Conservation (phyloP, 2,888 invertebrate genomes). For the Erebia ligea region DNA sequence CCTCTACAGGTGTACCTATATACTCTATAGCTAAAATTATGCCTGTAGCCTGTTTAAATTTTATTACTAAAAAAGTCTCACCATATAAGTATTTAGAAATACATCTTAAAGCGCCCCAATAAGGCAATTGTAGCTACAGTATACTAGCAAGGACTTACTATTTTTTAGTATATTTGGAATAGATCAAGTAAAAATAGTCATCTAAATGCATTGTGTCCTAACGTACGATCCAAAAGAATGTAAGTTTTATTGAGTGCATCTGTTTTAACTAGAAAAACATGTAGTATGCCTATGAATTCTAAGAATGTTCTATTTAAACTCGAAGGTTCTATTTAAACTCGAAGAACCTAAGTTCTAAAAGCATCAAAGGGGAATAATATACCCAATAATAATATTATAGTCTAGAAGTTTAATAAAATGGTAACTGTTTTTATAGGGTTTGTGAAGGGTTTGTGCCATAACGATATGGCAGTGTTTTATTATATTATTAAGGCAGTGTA, state of each 20-base stretch:
- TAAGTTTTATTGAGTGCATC: constrained; percentile 4
- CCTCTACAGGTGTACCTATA: neutral
- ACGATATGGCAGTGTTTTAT: no score
- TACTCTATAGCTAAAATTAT: neutral
- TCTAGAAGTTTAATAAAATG: no score
- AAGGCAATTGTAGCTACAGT: neutral
- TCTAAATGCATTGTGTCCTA: neutral
- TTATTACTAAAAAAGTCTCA: neutral
- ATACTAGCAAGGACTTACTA: neutral
- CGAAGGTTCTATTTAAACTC: neutral
- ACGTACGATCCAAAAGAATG: neutral
- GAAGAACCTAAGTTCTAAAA: neutral
- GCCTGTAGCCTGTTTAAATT: neutral
- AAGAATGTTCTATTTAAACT: neutral
- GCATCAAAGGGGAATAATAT: no score
- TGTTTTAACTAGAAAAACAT: neutral
- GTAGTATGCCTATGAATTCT: neutral
- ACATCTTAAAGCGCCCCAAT: neutral
- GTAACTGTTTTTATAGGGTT: no score
- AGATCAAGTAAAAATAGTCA: neutral
- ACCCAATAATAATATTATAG: no score
- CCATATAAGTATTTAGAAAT: neutral
- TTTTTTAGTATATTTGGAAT: neutral
- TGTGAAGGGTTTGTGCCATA: no score
- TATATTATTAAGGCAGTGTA: no score